phyloP scores from a whole-genome alignment of 2,797 vertebrate genomes.

The Leptoclinus maculatus region DNA sequence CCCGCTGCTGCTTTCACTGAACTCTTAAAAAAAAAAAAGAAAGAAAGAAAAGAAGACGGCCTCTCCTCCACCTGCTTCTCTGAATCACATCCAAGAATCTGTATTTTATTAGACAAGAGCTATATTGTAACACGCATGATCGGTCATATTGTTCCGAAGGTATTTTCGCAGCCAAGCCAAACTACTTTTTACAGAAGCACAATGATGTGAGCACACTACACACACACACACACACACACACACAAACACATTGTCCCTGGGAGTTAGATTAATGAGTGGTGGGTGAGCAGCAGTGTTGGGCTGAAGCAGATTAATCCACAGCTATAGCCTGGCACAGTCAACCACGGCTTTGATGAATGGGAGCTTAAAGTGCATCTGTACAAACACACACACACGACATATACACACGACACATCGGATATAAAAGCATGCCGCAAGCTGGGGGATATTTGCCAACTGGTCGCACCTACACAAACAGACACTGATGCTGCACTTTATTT shows the following conservation, averaged over 20 bases:
- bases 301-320: conserved; percentile 76
- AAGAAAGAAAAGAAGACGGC: not conserved
- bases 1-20: not conserved
- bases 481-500: conserved; percentile 53
- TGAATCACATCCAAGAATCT: not conserved
- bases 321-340: conserved; percentile 61
- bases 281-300: conserved; percentile 62
- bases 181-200: conserved; percentile 20
- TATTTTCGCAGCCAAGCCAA: conserved; percentile 18
- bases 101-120: conserved; percentile 1
- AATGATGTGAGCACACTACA: conserved; percentile 30
- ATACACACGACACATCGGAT: not conserved
- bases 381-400: conserved; percentile 22
- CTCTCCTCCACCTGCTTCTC: not conserved
- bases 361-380: conserved; percentile 64
- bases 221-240: conserved; percentile 44
- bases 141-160: conserved; percentile 1
- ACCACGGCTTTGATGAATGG: conserved; percentile 78
- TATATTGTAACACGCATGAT: conserved; percentile 4
- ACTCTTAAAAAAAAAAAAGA: not conserved
- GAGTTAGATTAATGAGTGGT: conserved; percentile 77
- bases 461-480: conserved; percentile 26
- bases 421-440: not conserved
- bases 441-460: not conserved
- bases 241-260: conserved; percentile 53